Conservation (phyloP, 2,888 invertebrate genomes). For the Dysmachus trigonus region DNA sequence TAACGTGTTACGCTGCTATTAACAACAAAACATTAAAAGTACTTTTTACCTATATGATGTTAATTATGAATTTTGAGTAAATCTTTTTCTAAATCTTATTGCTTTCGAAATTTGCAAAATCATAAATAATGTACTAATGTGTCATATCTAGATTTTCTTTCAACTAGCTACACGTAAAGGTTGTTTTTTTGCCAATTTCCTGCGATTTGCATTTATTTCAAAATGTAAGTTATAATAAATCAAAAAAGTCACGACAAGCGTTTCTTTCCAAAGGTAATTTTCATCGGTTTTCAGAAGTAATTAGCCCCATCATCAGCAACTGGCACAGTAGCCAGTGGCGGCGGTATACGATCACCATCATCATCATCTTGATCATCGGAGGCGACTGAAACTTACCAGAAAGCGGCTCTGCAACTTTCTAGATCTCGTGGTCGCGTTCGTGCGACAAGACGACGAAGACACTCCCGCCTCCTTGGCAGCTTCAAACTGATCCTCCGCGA, state of each 20-base stretch:
- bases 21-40: no score
- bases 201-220: background rate
- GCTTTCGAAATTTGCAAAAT: no score
- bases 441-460: background rate
- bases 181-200: background rate
- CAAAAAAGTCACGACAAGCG: background rate
- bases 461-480: background rate
- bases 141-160: no score
- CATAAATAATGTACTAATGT: no score
- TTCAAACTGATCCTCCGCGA: background rate
- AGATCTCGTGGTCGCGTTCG: background rate
- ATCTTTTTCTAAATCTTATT: no score
- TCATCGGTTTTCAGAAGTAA: background rate
- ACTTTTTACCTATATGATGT: no score
- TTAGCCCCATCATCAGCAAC: background rate
- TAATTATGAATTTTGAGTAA: no score
- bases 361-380: no score
- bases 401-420: constrained; percentile 9
- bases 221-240: background rate
- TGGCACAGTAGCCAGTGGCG: background rate
- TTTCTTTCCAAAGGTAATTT: background rate
- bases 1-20: no score
- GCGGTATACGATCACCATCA: background rate
- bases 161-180: no score
- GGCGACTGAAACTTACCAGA: background rate